Evolutionary conservation across 2,888 invertebrate species (phyloP), one percentile per base, ranked within the genome.

Genomic region (Perizoma flavofasciatum): DNA sequence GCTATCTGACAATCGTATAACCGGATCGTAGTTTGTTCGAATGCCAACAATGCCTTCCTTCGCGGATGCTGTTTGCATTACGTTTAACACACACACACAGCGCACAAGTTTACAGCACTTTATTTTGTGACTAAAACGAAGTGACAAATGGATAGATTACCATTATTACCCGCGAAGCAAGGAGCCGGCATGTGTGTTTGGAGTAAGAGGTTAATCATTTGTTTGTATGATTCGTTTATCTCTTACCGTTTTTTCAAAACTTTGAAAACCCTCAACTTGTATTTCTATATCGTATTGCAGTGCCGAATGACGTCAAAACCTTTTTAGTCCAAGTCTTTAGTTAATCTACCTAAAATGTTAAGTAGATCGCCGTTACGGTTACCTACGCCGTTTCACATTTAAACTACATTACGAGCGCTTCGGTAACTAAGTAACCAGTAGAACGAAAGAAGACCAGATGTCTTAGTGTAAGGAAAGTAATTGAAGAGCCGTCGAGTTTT

Each of bases 1-100:
- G 84, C 74, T 84, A 86, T 84, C 83, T 66, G 60, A 64, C 68
- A 74, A 83, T 84, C 82, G 76, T 65, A 74, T 70, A 77, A 79
- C 77, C 74, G 76, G 81, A 79, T 78, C 77, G 75, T 68, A 77
- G 57, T 61, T 66, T 57, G 71, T 70, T 67, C 68, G 64, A 69
- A 72, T 72, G 75, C 69, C 71, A n/a, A 70, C 72, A 72, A 72
- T 65, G 40, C 51, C 35, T 55, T 65, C 68, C 22, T 22, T 22
- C 22, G 22, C 22, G 22, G 74, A 78, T 78, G 78, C 74, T 76
- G 73, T 75, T 77, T 68, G 73, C 71, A 78, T 82, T 81, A 75
- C 76, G 77, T 60, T 22, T 22, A n/a, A n/a, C n/a, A n/a, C n/a
- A n/a, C n/a, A 22, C 22, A 65, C 63, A 53, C 47, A 44, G 48